These are phyloP conservation scores for Lordiphosa fenestrarum DNA, from an alignment of 2,888 invertebrate genomes.

Conservation along the genomic window DNA sequence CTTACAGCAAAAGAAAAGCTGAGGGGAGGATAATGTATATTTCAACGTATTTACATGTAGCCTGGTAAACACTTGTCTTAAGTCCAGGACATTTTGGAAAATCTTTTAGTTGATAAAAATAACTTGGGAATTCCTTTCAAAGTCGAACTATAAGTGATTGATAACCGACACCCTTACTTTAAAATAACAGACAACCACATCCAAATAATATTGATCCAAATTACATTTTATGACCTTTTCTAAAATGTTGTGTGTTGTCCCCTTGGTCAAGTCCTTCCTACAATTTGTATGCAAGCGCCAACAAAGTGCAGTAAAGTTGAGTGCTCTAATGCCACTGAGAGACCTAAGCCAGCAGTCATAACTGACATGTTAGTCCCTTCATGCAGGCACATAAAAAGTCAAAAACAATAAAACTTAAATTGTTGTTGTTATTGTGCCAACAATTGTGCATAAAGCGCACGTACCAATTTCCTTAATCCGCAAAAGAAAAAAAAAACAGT, in stretches of 20 bases:
- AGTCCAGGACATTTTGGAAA: no score
- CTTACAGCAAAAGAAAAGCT: background rate
- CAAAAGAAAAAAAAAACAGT: constrained; percentile 20
- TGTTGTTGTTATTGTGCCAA: constrained; percentile 6
- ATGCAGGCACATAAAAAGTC: constrained; percentile 2
- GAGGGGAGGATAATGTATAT: no score
- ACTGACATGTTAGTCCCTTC: no score
- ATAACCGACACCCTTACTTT: no score
- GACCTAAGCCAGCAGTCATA: background rate
- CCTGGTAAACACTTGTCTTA: no score
- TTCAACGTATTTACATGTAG: no score
- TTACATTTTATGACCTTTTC: background rate
- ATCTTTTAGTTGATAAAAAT: no score
- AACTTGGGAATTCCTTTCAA: no score
- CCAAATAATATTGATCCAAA: no score
- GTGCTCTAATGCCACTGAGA: constrained; percentile 18
- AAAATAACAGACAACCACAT: no score
- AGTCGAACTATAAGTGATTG: no score
- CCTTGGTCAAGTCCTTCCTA: background rate
- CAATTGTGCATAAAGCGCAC: constrained; percentile 20
- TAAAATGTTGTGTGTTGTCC: background rate
- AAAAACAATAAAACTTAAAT: constrained; percentile 8
- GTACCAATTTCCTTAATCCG: constrained; percentile 24
- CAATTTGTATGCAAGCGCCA: constrained; percentile 7
- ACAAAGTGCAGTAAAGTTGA: constrained; percentile 22